phyloP scores from a whole-genome alignment of 2,113 vertebrate species.

The Hemibagrus wyckioides region DNA sequence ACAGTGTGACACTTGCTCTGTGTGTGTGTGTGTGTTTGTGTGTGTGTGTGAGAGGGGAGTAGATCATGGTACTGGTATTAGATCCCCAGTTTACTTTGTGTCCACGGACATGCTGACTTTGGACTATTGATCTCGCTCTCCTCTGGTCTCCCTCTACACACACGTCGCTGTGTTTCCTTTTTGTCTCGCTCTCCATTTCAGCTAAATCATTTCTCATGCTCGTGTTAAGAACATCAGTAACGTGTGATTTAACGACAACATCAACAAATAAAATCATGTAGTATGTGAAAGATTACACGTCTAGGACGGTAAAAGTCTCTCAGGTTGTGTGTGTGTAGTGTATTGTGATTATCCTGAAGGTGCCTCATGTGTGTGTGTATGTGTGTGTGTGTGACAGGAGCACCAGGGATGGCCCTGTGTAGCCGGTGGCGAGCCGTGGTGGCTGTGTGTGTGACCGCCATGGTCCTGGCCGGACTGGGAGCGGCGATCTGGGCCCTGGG shows the following conservation, averaged over 20 bases:
- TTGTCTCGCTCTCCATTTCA: background rate
- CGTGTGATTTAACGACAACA: too few relatives aligned
- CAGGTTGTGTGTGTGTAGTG: background rate
- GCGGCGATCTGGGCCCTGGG: conserved; percentile 76
- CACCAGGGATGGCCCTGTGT: conserved; percentile 69
- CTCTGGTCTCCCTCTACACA: conserved; percentile 26
- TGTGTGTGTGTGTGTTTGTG: conserved; percentile 19
- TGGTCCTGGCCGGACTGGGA: conserved; percentile 72
- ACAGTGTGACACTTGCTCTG: conserved; percentile 46
- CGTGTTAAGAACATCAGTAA: background rate
- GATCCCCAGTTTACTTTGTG: conserved; percentile 65
- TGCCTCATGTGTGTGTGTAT: background rate
- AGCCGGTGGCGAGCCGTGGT: conserved; percentile 69
- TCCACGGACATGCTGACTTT: conserved; percentile 71
- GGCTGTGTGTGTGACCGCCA: conserved; percentile 64
- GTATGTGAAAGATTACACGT: too few relatives aligned
- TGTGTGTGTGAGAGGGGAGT: background rate
- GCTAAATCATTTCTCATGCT: background rate
- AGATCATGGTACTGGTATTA: conserved; percentile 40
- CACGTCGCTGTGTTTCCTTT: conserved; percentile 19
- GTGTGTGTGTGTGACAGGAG: conserved; percentile 60
- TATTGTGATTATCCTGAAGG: conserved; percentile 12
- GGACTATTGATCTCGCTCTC: conserved; percentile 72
- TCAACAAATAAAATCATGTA: background rate
- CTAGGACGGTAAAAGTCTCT: background rate